phyloP scores from a whole-genome alignment of 1,140 invertebrate genomes.

The Medauroidea extradentata region DNA sequence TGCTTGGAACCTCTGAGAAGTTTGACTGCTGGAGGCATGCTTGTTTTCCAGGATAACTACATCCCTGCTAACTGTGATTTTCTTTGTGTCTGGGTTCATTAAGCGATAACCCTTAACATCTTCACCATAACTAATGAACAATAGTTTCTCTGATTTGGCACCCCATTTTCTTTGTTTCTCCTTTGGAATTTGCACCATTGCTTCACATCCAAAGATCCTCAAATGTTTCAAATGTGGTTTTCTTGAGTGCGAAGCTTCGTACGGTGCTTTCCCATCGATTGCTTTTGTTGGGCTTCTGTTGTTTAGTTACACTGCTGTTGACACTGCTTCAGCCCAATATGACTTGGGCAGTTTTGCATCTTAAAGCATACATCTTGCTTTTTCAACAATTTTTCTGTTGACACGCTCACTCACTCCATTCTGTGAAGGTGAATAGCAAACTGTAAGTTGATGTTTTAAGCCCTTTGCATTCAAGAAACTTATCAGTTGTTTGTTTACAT shows the following conservation, averaged over 20 bases:
- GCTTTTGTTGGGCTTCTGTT: slow-evolving; percentile 7
- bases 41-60: slow-evolving; percentile 29
- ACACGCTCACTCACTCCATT: too few relatives aligned
- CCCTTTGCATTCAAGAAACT: background rate
- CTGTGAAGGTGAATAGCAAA: background rate
- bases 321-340: background rate
- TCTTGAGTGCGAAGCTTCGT: slow-evolving; percentile 1
- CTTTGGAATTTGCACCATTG: slow-evolving; percentile 21
- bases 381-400: too few relatives aligned
- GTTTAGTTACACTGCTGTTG: background rate
- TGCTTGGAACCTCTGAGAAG: too few relatives aligned
- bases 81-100: slow-evolving; percentile 26
- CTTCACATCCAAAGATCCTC: slow-evolving; percentile 23
- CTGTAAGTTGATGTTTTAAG: slow-evolving; percentile 14
- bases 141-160: slow-evolving; percentile 21
- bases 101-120: slow-evolving; percentile 30
- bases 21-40: too few relatives aligned
- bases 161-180: slow-evolving; percentile 27
- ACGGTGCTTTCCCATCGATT: slow-evolving; percentile 5
- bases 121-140: slow-evolving; percentile 33
- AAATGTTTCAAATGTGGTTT: slow-evolving; percentile 5
- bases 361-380: slow-evolving; percentile 19
- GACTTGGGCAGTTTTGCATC: background rate
- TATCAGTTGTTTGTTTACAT: too few relatives aligned
- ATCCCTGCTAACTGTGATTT: slow-evolving; percentile 29